Evolutionary conservation across 2,113 vertebrate species (phyloP), one percentile per base, ranked within the genome.

Genomic region (Eclectus roratus): DNA sequence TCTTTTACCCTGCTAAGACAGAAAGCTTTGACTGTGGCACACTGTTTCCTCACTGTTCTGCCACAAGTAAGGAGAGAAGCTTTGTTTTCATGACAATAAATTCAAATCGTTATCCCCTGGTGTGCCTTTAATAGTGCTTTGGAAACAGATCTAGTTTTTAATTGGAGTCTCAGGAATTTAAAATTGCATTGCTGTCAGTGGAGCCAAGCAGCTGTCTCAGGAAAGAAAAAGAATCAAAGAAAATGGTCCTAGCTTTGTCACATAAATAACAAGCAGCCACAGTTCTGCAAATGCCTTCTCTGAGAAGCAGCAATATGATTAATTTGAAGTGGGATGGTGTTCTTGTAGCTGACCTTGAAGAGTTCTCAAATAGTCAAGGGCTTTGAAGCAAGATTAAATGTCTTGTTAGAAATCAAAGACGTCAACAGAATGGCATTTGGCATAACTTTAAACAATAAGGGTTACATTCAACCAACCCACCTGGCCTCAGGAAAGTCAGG

Each of bases 121-220:
- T 85, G 39, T 71, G 46, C 71, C 65, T 35, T 73, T 93, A 91
- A 74, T 53, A 82, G 87, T 49, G n/a, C 88, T 96, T 91, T 91
- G 68, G 81, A 97, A 97, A 86, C 2, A 0, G 46, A 87, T 74
- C 66, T 88, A 65, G 44, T 73, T 95, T 95, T 94, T 94, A 95
- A 89, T 53, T 95, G 87, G 60, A 93, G 91, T 73, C 60, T 86
- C 76, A 87, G 72, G 69, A 96, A 94, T 96, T 96, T 77, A 80
- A 70, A 95, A 91, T 91, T 85, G 43, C 53, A 29, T 64, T 92
- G 55, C 66, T 94, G 47, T 82, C 82, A 89, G 65, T 63, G 66
- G 35, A 97, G 72, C 50, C 91, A 94, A 95, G 55, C 68, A 87
- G 65, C 69, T 93, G 55, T 70, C 85, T 93, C 65, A 82, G 77